Conservation (phyloP, 2,888 invertebrate species). For the Tipula confusa region DNA sequence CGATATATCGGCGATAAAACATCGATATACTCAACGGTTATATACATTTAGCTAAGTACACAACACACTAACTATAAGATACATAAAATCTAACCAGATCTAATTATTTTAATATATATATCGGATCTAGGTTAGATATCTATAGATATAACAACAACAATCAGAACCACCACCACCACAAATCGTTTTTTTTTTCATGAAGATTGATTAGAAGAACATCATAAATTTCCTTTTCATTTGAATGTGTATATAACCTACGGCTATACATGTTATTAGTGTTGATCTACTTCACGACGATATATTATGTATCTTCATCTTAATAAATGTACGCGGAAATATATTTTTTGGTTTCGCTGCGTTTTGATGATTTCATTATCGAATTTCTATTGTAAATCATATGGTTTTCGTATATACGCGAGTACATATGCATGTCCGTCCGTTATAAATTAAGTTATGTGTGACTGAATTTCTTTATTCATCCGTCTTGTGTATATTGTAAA, state of each 20-base stretch:
- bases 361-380: not conserved
- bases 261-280: not conserved
- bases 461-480: not conserved
- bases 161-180: not conserved
- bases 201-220: not conserved
- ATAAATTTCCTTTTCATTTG: not conserved
- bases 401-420: not conserved
- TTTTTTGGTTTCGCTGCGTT: not conserved
- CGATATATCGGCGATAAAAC: not conserved
- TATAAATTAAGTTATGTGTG: slow-evolving; percentile 3
- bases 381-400: not conserved
- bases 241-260: not conserved
- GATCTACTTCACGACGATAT: not conserved
- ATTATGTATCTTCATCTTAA: not conserved
- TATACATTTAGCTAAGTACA: not conserved
- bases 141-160: not conserved
- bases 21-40: too few relatives aligned
- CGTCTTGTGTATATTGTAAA: not conserved
- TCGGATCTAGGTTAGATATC: not conserved
- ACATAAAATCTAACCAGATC: not conserved
- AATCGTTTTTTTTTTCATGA: not conserved
- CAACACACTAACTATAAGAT: not conserved
- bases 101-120: not conserved
- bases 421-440: not conserved
- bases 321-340: not conserved